These are phyloP conservation scores for Myotis vivesi DNA, from an alignment of 2,797 vertebrate genomes.

Conservation along the genomic window DNA sequence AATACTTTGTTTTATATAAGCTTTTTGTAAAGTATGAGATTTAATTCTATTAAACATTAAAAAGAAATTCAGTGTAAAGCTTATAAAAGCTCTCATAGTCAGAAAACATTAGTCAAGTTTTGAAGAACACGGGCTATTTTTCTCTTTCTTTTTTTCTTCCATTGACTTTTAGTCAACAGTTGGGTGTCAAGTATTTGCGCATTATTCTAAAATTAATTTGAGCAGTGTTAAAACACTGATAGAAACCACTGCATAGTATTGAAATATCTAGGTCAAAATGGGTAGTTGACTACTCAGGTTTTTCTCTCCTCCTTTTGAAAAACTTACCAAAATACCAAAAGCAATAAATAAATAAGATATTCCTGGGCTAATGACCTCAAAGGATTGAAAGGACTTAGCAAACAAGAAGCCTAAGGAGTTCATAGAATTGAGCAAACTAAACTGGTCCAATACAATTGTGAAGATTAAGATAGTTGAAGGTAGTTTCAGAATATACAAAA, in stretches of 20 bases:
- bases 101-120: background rate
- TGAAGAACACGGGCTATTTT: background rate
- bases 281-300: background rate
- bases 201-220: background rate
- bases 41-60: conserved; percentile 23
- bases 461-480: background rate
- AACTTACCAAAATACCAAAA: background rate
- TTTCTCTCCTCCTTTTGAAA: background rate
- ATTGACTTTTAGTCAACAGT: background rate
- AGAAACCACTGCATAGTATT: background rate
- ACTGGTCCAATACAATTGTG: background rate
- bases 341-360: background rate
- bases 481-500: background rate
- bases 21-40: conserved; percentile 6
- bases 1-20: background rate
- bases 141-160: background rate
- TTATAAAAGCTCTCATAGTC: background rate
- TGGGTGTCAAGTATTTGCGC: background rate
- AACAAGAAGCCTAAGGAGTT: background rate
- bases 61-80: background rate
- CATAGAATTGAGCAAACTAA: background rate
- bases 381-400: background rate
- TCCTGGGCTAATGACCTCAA: background rate
- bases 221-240: background rate
- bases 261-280: background rate